Percentiles rank a stretch among this genome's conserved stretches.
phyloP scores from a whole-genome alignment of 2,113 vertebrate species.

The Chlorodrepanis virens region DNA sequence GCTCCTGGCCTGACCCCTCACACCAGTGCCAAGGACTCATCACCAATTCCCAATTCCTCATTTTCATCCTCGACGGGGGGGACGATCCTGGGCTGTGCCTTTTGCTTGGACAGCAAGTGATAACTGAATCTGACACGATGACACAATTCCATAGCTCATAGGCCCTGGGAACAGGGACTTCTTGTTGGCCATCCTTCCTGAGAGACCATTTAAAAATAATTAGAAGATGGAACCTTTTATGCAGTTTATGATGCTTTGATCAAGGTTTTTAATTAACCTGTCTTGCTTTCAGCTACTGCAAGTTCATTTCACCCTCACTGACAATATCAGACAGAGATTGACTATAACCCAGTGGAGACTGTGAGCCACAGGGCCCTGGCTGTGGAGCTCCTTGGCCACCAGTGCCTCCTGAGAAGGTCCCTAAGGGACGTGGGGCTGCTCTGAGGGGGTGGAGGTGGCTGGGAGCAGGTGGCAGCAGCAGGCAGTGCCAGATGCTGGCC shows the following conservation, averaged over 20 bases:
- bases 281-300: slow-evolving; percentile 51
- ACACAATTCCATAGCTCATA: background rate
- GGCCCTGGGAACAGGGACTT: background rate
- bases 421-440: rapidly evolving
- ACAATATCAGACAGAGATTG: slow-evolving; percentile 16
- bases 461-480: background rate
- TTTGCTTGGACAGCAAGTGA: background rate
- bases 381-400: background rate
- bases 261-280: slow-evolving; percentile 74
- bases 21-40: rapidly evolving
- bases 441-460: rapidly evolving
- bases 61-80: background rate
- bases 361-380: background rate
- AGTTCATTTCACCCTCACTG: slow-evolving; percentile 39
- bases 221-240: slow-evolving; percentile 61
- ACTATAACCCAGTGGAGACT: background rate
- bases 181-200: background rate
- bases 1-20: background rate
- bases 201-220: slow-evolving; percentile 59
- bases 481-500: background rate
- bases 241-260: slow-evolving; percentile 59
- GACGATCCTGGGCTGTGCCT: background rate
- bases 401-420: background rate
- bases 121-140: background rate
- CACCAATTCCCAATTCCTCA: rapidly evolving